A percentile compares a stretch with the other conserved stretches of the same genome.
Conservation (phyloP, 2,888 invertebrate species). For the Platynereis dumerilii region DNA sequence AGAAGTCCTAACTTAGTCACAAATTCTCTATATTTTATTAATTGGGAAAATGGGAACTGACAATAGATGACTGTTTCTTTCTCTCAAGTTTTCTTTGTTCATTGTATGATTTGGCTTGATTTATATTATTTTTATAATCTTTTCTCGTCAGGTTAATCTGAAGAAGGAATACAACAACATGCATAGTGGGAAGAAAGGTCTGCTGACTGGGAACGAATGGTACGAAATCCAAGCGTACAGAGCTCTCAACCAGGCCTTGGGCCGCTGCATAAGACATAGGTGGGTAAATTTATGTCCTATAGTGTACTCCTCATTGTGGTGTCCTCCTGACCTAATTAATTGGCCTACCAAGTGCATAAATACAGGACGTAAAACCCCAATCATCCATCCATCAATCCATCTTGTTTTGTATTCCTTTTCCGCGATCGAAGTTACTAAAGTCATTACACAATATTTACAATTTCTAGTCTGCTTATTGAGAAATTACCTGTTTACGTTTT, state of each 20-base stretch:
- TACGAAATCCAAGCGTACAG: conserved; percentile 77
- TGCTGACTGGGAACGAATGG: conserved; percentile 72
- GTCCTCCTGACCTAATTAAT: not conserved
- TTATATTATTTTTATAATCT: too few species aligned
- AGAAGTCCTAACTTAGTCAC: too few species aligned
- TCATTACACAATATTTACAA: too few species aligned
- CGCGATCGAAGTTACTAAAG: not conserved
- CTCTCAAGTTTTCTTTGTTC: too few species aligned
- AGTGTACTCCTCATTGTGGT: too few species aligned
- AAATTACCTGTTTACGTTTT: conserved; percentile 1
- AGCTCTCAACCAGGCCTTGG: conserved; percentile 82
- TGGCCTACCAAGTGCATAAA: too few species aligned
- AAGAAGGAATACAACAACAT: conserved; percentile 77
- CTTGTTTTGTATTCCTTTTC: not conserved
- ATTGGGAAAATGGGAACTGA: too few species aligned
- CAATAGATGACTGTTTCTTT: too few species aligned
- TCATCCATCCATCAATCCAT: not conserved
- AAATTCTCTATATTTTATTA: too few species aligned
- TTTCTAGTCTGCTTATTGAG: too few species aligned
- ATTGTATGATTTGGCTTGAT: too few species aligned
- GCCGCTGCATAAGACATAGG: conserved; percentile 79
- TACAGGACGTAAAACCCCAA: too few species aligned
- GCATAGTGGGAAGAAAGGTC: conserved; percentile 57
- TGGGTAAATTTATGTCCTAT: conserved; percentile 30
- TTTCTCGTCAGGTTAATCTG: conserved; percentile 66